These are phyloP conservation scores for Clupea harengus DNA, from an alignment of 2,113 vertebrate genomes.

Conservation along the genomic window DNA sequence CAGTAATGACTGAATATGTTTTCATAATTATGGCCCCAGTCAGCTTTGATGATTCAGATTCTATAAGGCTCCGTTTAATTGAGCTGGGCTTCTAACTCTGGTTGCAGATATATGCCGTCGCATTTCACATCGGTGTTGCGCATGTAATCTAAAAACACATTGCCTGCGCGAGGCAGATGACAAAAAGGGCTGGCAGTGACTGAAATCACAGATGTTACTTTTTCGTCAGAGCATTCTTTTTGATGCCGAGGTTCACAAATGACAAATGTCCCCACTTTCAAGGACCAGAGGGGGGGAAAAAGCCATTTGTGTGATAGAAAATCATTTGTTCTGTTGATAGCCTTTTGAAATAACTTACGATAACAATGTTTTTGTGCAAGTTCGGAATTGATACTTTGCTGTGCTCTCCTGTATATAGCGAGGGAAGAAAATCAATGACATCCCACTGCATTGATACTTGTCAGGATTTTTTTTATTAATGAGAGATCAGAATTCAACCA, in stretches of 20 bases:
- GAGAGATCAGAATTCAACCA: slow-evolving; percentile 16
- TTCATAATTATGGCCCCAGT: slow-evolving; percentile 36
- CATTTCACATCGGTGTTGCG: neutral
- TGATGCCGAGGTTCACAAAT: slow-evolving; percentile 16
- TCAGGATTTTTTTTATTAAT: neutral
- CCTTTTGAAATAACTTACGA: slow-evolving; percentile 14
- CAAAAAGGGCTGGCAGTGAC: neutral
- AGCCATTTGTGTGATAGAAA: slow-evolving; percentile 9
- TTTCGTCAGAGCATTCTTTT: slow-evolving; percentile 2
- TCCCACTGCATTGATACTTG: slow-evolving; percentile 14
- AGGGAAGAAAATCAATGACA: neutral
- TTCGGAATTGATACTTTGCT: slow-evolving; percentile 5
- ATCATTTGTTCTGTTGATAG: slow-evolving; percentile 20
- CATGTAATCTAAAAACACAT: slow-evolving; percentile 8
- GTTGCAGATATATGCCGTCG: neutral
- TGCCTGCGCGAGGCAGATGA: neutral
- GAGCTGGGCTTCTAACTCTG: neutral
- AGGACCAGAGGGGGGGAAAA: slow-evolving; percentile 6
- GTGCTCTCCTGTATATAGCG: neutral
- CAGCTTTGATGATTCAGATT: slow-evolving; percentile 37
- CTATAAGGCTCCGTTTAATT: slow-evolving; percentile 10
- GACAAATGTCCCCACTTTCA: slow-evolving; percentile 16
- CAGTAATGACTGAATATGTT: slow-evolving; percentile 43
- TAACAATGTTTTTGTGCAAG: slow-evolving; percentile 11
- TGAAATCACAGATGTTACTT: slow-evolving; percentile 8